Evolutionary conservation across 2,797 vertebrate genomes (phyloP).

Genomic region (Carcharodon carcharias): DNA sequence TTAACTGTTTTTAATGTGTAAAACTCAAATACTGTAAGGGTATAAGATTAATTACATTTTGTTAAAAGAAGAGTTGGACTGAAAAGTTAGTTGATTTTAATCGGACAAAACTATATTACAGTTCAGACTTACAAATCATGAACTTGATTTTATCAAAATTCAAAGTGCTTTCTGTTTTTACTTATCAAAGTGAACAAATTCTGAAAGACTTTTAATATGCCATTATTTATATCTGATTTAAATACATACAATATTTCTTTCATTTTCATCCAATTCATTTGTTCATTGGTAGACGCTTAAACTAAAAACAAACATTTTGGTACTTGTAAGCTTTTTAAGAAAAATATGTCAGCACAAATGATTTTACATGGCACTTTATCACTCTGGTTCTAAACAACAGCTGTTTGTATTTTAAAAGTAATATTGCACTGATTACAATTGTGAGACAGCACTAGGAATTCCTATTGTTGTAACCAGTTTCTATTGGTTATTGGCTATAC

Average conservation of each 20-base stretch:
- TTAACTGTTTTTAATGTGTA: not conserved
- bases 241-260: not conserved
- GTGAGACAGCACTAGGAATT: not conserved
- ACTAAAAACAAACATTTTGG: not conserved
- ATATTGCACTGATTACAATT: not conserved
- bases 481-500: not conserved
- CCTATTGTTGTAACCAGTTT: constrained; percentile 21
- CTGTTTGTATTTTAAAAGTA: constrained; percentile 30
- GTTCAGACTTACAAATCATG: not conserved
- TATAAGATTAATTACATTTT: not conserved
- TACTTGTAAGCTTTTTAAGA: not conserved
- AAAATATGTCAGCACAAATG: not conserved
- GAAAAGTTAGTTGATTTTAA: not conserved
- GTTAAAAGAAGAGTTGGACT: not conserved
- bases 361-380: not conserved
- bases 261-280: constrained; percentile 13
- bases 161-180: not conserved
- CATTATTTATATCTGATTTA: not conserved
- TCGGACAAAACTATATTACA: not conserved
- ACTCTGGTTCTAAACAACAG: not conserved
- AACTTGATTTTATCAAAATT: constrained; percentile 12
- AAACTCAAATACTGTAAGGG: not conserved
- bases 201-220: not conserved
- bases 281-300: not conserved
- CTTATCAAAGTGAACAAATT: not conserved